Evolutionary conservation across 2,113 vertebrate genomes (phyloP), one percentile per base, ranked within the genome.

Genomic region (Amazona guildingii): DNA sequence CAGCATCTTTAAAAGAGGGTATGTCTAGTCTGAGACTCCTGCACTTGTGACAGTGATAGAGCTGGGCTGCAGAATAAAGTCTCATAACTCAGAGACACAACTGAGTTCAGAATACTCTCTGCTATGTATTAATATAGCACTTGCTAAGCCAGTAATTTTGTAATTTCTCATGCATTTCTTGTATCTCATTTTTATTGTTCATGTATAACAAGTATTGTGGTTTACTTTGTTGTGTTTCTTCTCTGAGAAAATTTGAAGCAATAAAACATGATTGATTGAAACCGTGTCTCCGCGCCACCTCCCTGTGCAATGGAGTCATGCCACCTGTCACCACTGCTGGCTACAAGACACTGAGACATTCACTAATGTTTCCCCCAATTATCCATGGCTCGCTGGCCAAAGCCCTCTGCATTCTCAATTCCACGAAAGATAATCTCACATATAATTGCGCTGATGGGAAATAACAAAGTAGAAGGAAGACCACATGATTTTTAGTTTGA

Each of bases 201-300:
- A 46, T 17, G 31, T 44, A 67, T 37, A 83, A 31, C 25, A 67
- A 70, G 29, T 43, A 46, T 28, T 29, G 12, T 66, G 64, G 11
- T 33, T 91, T 88, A 83, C 81, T 74, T 89, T 84, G 52, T 83
- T 79, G 74, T 46, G 20, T 29, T 79, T 69, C 81, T 74, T 39
- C 75, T 90, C 44, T 74, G 27, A 93, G 73, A 92, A 93, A 92
- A 83, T 39, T 20, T 84, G 75, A 88, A 90, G 81, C 54, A 82
- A 86, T 77, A 93, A 89, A 94, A 64, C 29, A 54, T 62, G 63
- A 95, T n/a, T 91, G 86, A 95, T 1, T 81, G 95, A 83, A 73
- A 86, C 27, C 62, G 72, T 55, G 28, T 61, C 61, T 94, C 59
- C 43, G 49, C 70, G 75, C 39, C 75, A 64, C 57, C 70, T 62